Evolutionary conservation across 2,888 invertebrate genomes (phyloP), one percentile per base, ranked within the genome.

Genomic region (Chironomus riparius): DNA sequence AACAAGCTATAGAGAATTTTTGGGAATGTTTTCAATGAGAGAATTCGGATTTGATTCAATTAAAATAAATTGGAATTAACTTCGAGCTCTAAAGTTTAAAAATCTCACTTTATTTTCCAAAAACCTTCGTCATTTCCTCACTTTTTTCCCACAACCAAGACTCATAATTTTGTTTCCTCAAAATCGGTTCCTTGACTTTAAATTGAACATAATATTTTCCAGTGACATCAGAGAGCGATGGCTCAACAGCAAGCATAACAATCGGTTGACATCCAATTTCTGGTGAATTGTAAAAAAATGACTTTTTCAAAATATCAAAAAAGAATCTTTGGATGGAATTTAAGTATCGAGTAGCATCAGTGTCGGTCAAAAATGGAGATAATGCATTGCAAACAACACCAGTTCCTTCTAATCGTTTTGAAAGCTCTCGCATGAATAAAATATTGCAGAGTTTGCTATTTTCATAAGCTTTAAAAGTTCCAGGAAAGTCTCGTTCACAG

Each of bases 381-480:
- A 93, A 88, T 0, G 90, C 88, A 81, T 91, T 89, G 62, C 90
- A 92, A 0, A 91, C 89, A 2, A 95, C 90, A 28, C 88, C 87
- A 0, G 87, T 87, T 91, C 92, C 91, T 80, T 89, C 80, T 77
- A 91, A 82, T 81, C 83, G 85, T 77, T 86, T 86, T 0, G 89
- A 88, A 21, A 94, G 85, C 82, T 92, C 91, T 77, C 83, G 86
- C 0, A 90, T 90, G 81, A 94, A 93, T 71, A 94, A 84, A 69
- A 92, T 80, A 82, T 91, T 92, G 12, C 93, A 93, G 72, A 94
- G 85, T 86, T 94, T 93, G 85, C 93, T 93, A 85, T 93, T 93
- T 78, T 86, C 85, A 82, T 93, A 93, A 3, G 92, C 93, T 15
- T 84, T 85, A 2, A 83, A 83, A 13, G 88, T 83, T 82, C 91